Conservation (phyloP, 92 coral and sea anemone genomes). For the Galaxea fascicularis region DNA sequence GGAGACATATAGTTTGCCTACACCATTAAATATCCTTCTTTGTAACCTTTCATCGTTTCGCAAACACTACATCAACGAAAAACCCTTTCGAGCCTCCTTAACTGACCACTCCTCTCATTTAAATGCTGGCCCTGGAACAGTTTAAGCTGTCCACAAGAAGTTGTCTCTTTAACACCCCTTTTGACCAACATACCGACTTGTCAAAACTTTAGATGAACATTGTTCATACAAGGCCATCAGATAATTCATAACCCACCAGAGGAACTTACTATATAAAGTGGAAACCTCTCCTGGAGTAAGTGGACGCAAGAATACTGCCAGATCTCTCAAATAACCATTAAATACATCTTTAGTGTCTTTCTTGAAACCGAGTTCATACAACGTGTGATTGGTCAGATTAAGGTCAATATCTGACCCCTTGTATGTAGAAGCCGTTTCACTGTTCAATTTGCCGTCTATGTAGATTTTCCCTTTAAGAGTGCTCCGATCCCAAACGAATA, state of each 20-base stretch:
- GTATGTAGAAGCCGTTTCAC: background rate
- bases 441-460: background rate
- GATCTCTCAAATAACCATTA: conserved; percentile 60
- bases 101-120: no score
- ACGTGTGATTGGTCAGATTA: conserved; percentile 59
- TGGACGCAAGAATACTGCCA: conserved; percentile 44
- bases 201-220: no score
- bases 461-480: conserved; percentile 30
- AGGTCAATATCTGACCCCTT: conserved; percentile 46
- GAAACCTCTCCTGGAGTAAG: conserved; percentile 37
- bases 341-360: conserved; percentile 43
- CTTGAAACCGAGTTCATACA: conserved; percentile 63
- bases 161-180: no score
- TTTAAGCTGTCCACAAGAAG: no score
- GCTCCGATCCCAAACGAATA: conserved; percentile 60
- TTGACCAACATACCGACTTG: no score
- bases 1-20: no score
- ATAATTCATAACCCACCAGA: background rate
- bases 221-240: background rate
- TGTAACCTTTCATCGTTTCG: no score
- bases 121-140: background rate
- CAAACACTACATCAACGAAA: no score
- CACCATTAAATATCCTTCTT: no score
- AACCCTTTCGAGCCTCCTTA: no score
- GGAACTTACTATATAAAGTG: conserved; percentile 47